Evolutionary conservation across 2,113 vertebrate species (phyloP), one percentile per base, ranked within the genome.

Genomic region (Anthoscopus minutus): DNA sequence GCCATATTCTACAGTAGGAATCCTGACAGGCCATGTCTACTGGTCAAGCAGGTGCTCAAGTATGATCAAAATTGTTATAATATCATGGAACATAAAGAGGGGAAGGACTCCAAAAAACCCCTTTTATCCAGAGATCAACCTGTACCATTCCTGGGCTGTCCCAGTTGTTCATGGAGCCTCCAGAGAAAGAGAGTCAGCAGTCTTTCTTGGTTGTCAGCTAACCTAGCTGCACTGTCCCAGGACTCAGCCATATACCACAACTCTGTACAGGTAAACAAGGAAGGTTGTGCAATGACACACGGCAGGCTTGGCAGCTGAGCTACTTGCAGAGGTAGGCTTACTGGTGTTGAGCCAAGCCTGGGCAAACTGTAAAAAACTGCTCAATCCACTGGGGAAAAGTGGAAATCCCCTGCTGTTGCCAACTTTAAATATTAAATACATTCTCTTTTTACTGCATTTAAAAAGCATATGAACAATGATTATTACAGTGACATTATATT

Each of bases 211-310:
- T 24, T 61, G 50, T 30, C 44, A 85, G 40, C 45, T 86, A 50
- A 79, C 8, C 18, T 18, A 45, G 35, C 19, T 81, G 38, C 33
- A 38, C 31, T 25, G 2, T 19, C 9, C 23, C 47, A 83, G 45
- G 23, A 50, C 17, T 58, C 33, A 72, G 15, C 28, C 2, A 0
- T 16, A 4, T 6, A 19, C 27, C 45, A 20, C 42, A 69, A 0
- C 17, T 14, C 25, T 50, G 11, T 42, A 22, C 3, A 45, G 40
- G 35, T 0, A 0, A 60, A 30, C 19, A 31, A 48, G 33, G 38
- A 85, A 83, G 40, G 85, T 8, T 37, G 54, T 27, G 18, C 58
- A 54, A n/a, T 11, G 44, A 65, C 57, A 51, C 12, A n/a, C 10
- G 7, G 11, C 24, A 83, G 28, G 54, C 47, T 88, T 90, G 62